Evolutionary conservation across 2,797 vertebrate genomes (phyloP), one percentile per base, ranked within the genome.

Genomic region (Mycteria americana): DNA sequence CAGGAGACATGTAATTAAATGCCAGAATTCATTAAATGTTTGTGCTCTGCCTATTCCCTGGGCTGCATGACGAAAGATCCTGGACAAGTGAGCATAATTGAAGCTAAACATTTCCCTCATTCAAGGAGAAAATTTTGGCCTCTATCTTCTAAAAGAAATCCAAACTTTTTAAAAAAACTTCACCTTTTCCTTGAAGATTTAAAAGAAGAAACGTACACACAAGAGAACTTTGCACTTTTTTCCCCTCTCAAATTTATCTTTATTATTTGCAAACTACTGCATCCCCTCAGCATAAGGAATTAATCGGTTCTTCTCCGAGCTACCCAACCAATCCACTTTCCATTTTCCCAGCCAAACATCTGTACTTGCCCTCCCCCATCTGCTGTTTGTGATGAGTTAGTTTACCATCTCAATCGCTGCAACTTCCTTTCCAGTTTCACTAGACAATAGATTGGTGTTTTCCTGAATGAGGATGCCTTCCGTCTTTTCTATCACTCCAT

Each of bases 361-460:
- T 94, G 90, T 63, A 85, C 51, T 86, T 73, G 46, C 57, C 85
- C 63, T 92, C 51, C 62, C 43, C 59, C 69, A 84, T 65, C 65
- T 89, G 77, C 46, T 88, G 57, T 43, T 90, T 69, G 73, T 67
- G 41, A 48, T 2, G 18, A 93, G 39, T 86, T 50, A 62, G 62
- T 78, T 94, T 90, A 90, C 69, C 80, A 65, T 28, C 70, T 79
- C 86, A 90, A 9, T 65, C 0, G 0, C 63, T 50, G 67, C 57
- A 94, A 87, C 63, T 91, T 93, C 90, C 92, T 94, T 93, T 89
- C 50, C 63, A 62, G 90, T 87, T 92, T 88, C 74, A 64, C 41
- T 46, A 43, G 75, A 93, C 90, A 95, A 94, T 65, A 78, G 76
- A 75, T 22, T 6, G 30, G 69, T 67, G 50, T 69, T 82, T 59